Base-by-base conservation (phyloP, 2,113 vertebrate species). In the Archocentrus centrarchus region DNA sequence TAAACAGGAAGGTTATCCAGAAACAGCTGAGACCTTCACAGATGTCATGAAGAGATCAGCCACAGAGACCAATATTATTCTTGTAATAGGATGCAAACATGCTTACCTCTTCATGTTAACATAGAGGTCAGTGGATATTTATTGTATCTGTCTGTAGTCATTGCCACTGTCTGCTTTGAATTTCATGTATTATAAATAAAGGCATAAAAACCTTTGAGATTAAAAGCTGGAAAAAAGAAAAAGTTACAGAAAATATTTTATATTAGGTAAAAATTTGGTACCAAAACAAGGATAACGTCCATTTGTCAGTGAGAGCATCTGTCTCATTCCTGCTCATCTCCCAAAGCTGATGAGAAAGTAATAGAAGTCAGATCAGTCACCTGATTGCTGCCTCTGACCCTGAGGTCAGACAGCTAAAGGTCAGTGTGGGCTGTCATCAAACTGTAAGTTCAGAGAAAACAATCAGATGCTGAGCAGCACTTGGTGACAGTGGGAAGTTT, bases 151-250 rank as follows among this genome's bases (percentile, higher is more conserved):
- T 47, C 63, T 68, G 22, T 68, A 68, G 39, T 2, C 11, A 27
- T 68, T 50, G 47, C 64, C 41, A 68, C 0, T 41, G 0, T 30
- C 27, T 50, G 24, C 24, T 50, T 15, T 50, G 27, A 2, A 70
- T 7, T 30, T 4, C 0, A 30, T 30, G 27, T 30, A 0, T 20
- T 50, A 6, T 20, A 30, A 30, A 68, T 0, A 0, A 4, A 70
- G 18, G 15, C 64, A 0, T 30, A 30, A 0, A 0, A 30, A 70
- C 47, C 0, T 7, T 0, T 68, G 15, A 68, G 0, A 1, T 1
- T 7, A 64, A 64, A 41, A 41, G 39, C 2, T 18, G 1, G 41
- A 68, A 7, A 68, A 27, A 4, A 11, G 64, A 68, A 18, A 50
- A 50, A 30, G 0, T 22, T 11, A 66, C 4, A 7, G 7, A 68